phyloP scores from a whole-genome alignment of 2,888 invertebrate species.

The Callosobruchus maculatus region DNA sequence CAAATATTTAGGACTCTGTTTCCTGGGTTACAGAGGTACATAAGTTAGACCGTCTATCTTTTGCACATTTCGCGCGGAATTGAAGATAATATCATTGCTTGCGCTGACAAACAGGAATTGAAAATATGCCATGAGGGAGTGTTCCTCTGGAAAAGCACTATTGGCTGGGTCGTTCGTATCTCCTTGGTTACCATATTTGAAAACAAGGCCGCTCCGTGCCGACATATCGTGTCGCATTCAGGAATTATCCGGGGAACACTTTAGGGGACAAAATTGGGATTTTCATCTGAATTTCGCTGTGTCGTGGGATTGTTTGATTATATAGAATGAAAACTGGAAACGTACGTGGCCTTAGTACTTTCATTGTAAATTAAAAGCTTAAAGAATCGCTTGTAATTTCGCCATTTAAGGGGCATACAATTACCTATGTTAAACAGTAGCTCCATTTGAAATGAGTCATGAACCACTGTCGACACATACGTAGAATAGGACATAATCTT shows the following conservation, averaged over 20 bases:
- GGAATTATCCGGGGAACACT: neutral
- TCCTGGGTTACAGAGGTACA: neutral
- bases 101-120: neutral
- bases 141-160: neutral
- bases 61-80: neutral
- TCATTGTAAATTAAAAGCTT: too few species aligned
- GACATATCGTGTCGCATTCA: neutral
- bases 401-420: too few species aligned
- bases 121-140: neutral
- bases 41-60: neutral
- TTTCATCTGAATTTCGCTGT: neutral
- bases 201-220: neutral
- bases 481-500: too few species aligned
- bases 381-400: too few species aligned
- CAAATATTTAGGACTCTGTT: neutral
- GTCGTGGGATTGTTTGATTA: neutral
- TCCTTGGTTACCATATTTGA: neutral
- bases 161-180: neutral
- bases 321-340: too few species aligned
- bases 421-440: too few species aligned
- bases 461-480: too few species aligned
- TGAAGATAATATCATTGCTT: neutral
- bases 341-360: too few species aligned
- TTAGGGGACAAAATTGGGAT: neutral
- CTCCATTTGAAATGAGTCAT: too few species aligned